Evolutionary conservation across 2,888 invertebrate genomes (phyloP), one percentile per base, ranked within the genome.

Genomic region (Allolobophora icterica): DNA sequence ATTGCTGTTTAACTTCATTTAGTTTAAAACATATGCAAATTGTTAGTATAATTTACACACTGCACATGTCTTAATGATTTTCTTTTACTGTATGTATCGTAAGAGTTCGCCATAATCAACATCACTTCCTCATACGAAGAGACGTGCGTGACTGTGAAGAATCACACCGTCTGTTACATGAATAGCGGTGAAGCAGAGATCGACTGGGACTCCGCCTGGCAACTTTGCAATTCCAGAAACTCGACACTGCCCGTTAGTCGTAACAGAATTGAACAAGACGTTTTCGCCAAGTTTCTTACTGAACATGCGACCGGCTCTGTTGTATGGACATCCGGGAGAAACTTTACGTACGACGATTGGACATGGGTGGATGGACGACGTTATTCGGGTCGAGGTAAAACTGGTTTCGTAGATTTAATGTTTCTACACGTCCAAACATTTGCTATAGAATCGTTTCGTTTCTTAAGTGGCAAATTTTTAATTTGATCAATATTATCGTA

Each of bases 281-380:
- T 71, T 71, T 71, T 71, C n/a, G 71, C 30, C 1, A 71, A n/a
- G 6, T 71, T n/a, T 71, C 71, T 71, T 71, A 71, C 4, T 71
- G 30, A 6, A n/a, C 71, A 71, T 11, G 6, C n/a, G 71, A 8
- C n/a, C n/a, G 71, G 71, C 13, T 71, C n/a, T 71, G 11, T n/a
- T n/a, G 71, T 71, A n/a, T 71, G 71, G 71, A 71, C 71, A 71
- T 71, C 71, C 71, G 71, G 71, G n/a, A 71, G 8, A 71, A 71
- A n/a, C 71, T n/a, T n/a, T 17, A n/a, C 71, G 3, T 71, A 17
- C 13, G n/a, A 71, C 6, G 11, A 71, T 8, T 71, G 6, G n/a
- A 71, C 30, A n/a, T 71, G 71, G 71, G 6, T 71, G 8, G 71
- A 71, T n/a, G 71, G 71, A n/a, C 71, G 71, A 71, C 30, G 8